These are phyloP conservation scores for Murina feae DNA, from an alignment of 2,113 vertebrate genomes.

Conservation along the genomic window DNA sequence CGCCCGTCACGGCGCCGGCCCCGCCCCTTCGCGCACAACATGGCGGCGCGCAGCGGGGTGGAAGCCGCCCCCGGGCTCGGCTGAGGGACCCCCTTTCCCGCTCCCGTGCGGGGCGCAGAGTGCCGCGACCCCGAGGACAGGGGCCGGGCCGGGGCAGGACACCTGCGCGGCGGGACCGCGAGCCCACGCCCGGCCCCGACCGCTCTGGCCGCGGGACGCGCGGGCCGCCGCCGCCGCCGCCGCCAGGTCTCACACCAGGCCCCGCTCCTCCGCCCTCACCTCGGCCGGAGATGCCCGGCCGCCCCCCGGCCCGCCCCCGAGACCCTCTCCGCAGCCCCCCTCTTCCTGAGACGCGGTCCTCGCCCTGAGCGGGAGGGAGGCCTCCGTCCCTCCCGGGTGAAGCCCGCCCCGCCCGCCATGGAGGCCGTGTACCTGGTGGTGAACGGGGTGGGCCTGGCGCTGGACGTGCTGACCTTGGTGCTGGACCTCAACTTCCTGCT, in stretches of 20 bases:
- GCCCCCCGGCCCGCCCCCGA: too few species aligned
- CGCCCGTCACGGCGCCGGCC: neutral
- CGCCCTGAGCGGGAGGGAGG: too few species aligned
- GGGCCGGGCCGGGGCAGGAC: slow-evolving; percentile 67
- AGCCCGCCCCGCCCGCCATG: too few species aligned
- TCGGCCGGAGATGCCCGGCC: too few species aligned
- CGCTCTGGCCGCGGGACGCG: too few species aligned
- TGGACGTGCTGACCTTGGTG: slow-evolving; percentile 86
- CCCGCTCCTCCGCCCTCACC: too few species aligned
- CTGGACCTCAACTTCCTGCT: slow-evolving; percentile 92
- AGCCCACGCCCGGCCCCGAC: slow-evolving; percentile 52
- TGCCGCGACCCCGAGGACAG: slow-evolving; percentile 16
- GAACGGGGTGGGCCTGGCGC: slow-evolving; percentile 82
- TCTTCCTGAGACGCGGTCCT: too few species aligned
- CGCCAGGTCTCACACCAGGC: neutral
- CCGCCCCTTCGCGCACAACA: slow-evolving; percentile 56
- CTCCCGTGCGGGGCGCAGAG: neutral
- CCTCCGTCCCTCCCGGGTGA: too few species aligned
- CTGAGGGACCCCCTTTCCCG: neutral
- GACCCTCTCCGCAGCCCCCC: too few species aligned
- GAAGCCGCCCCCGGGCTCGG: neutral
- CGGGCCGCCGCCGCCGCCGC: too few species aligned
- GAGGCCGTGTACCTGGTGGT: slow-evolving; percentile 86
- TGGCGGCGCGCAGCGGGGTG: slow-evolving; percentile 68
- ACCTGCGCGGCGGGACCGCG: slow-evolving; percentile 44